Evolutionary conservation across 2,113 vertebrate genomes (phyloP), one percentile per base, ranked within the genome.

Genomic region (Toxotes jaculatrix): DNA sequence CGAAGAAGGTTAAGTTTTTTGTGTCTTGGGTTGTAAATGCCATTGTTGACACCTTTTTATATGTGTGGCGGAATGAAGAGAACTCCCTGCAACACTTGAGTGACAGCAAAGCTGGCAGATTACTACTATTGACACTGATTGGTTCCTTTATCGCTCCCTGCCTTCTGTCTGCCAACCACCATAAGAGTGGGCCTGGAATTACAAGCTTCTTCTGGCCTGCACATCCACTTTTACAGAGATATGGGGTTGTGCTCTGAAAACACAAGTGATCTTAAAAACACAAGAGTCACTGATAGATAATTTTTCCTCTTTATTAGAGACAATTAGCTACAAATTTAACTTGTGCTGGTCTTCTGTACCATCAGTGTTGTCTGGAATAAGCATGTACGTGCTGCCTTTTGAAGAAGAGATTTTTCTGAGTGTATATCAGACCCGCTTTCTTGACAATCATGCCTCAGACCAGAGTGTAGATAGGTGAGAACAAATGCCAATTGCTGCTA

Each of bases 401-500:
- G 27, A 62, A 68, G 31, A 40, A 16, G 40, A 0, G 27, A 64
- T 65, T 70, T 88, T 21, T 43, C 4, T 65, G 40, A 42, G 38
- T 79, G 36, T 12, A 17, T 36, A 19, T 10, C 38, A 9, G 32
- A 55, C 14, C 51, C 23, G 16, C 9, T 67, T 61, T 47, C 12
- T 53, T 4, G 5, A 8, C 1, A 5, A 17, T 81, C 76, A 74
- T 61, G 68, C 67, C 23, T 85, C 47, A 74, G 32, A 71, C 64
- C 71, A 71, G 9, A 68, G 34, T 19, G 42, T 21, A 78, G 77
- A 86, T 74, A 61, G 62, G 19, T 4, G 21, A 61, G 68, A 69
- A 77, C 49, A 74, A 61, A 57, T 42, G 43, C 51, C 70, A 63
- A 71, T 83, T 78, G 81, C 77, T 40, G 63, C 53, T 53, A 56